phyloP scores from a whole-genome alignment of 2,888 invertebrate species.

The Trachelus troglodyta region DNA sequence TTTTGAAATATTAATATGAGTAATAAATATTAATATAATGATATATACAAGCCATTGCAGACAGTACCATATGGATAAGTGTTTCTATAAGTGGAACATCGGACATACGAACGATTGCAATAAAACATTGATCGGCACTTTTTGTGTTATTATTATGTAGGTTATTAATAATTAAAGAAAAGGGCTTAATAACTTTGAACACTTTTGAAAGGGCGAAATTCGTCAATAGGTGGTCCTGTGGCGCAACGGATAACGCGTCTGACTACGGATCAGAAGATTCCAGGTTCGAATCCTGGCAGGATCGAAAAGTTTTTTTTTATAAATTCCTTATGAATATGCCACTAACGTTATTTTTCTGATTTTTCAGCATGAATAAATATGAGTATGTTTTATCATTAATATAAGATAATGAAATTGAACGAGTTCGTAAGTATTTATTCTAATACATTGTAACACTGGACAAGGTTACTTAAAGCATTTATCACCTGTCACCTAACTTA shows the following conservation, averaged over 20 bases:
- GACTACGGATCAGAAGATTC: constrained; percentile 78
- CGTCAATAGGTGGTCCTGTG: constrained; percentile 68
- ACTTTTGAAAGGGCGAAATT: not conserved
- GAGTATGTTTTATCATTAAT: not conserved
- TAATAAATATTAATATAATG: too few relatives aligned
- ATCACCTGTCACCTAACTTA: not conserved
- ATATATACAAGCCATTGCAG: not conserved
- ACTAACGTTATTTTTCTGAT: not conserved
- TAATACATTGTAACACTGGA: not conserved
- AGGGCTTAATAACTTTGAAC: not conserved
- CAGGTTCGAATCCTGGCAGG: constrained; percentile 76
- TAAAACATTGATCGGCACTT: not conserved
- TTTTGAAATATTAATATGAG: not conserved
- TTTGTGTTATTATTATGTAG: not conserved
- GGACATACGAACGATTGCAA: not conserved
- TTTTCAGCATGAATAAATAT: not conserved
- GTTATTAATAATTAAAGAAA: not conserved
- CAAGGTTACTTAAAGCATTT: not conserved
- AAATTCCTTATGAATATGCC: not conserved
- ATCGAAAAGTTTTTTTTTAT: constrained; percentile 59
- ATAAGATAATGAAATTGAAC: not conserved
- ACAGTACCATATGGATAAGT: not conserved
- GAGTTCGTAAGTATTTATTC: not conserved
- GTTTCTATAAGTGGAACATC: not conserved
- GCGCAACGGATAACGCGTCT: constrained; percentile 79